Base-by-base conservation (phyloP, 37 sponge, comb jelly and placozoan genomes). In the Theonella swinhoei region DNA sequence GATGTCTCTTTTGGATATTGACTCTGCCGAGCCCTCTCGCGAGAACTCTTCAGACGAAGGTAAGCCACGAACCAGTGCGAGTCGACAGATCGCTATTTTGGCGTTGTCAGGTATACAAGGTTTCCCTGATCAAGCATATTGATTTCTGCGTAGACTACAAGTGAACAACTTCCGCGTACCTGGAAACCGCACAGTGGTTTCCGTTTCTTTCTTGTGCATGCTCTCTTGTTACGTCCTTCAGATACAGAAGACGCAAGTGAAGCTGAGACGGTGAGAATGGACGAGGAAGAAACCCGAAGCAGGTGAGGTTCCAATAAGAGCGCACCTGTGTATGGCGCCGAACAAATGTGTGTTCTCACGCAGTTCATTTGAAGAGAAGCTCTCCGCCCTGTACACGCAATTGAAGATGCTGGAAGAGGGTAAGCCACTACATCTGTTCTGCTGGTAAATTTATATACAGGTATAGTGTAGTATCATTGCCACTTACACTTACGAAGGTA, bases 191-290 rank as follows among this genome's bases (percentile, higher is more conserved):
- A n/a, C n/a, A n/a, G n/a, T n/a, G n/a, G n/a, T n/a, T n/a, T n/a
- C n/a, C n/a, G n/a, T n/a, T n/a, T n/a, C n/a, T n/a, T n/a, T n/a
- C n/a, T n/a, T n/a, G n/a, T n/a, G n/a, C n/a, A n/a, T 47, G 11
- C 54, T 47, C 54, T 47, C 54, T 47, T 14, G 7, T 14, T 14
- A 7, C 61, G 33, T 34, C 30, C 58, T 39, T 7, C 47, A 91
- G 95, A 94, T 69, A 94, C 95, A 31, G 95, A 94, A 41, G 95
- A 91, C 42, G 95, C 95, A 14, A 94, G 95, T 85, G 95, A 94
- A 80, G 76, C 89, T 20, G 95, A 94, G 39, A 75, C 42, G 54
- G 81, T 78, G 11, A 87, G 67, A 23, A 42, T 62, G 30, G 91
- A 89, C 35, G 75, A 59, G 3, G 74, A 72, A 20, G 30, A 29